Evolutionary conservation across 2,888 invertebrate genomes (phyloP), one percentile per base, ranked within the genome.

Genomic region (Diaphora mendica): DNA sequence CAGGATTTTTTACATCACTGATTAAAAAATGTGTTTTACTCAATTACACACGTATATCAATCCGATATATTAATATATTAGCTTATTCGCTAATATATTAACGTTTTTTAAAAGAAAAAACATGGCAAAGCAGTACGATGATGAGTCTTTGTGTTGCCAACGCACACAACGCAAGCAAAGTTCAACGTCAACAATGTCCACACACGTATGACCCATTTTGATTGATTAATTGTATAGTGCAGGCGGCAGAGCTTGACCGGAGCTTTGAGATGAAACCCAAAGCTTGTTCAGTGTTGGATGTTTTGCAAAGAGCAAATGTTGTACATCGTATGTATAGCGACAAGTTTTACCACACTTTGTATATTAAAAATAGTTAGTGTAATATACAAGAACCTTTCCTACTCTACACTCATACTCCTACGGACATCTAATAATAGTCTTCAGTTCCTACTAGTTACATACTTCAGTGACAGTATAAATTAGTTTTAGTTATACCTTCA

Each of bases 161-260:
- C n/a, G 23, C 13, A 55, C 3, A 55, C 55, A n/a, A 55, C 9
- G n/a, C 3, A n/a, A n/a, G n/a, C 55, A 51, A 51, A 51, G 55
- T 55, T 55, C 55, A 55, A 55, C 59, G 26, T 13, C 26, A 59
- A 59, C 65, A 70, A 39, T 68, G 42, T 20, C 68, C 30, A 30
- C 68, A 68, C 39, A 68, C 62, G 62, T 67, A 30, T 35, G 35
- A 66, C n/a, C 62, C 39, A 70, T 70, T 67, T 67, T 70, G 66
- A 66, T 74, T 48, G 65, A 67, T 67, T 67, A 67, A 64, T 70
- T 70, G 64, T 51, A 26, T 44, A 39, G 35, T 48, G 51, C n/a
- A 42, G 70, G 44, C 59, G 44, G 62, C 13, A 62, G 66, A 74
- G 70, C 64, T 67, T 70, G 70, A 67, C 59, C 62, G 48, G n/a